Evolutionary conservation across 2,888 invertebrate species (phyloP).

Genomic region (Augiades crinisus): DNA sequence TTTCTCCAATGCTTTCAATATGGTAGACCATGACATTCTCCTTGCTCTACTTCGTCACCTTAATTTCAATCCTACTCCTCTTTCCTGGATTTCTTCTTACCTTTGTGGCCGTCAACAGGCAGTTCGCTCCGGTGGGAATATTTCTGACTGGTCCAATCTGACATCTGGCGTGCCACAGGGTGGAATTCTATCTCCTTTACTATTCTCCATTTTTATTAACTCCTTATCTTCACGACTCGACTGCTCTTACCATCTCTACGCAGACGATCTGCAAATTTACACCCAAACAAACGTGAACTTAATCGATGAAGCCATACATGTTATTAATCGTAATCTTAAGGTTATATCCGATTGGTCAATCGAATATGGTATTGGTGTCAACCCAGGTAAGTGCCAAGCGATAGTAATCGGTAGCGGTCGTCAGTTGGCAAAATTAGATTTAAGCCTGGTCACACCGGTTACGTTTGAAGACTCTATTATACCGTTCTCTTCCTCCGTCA

Average conservation of each 20-base stretch:
- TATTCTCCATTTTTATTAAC: slow-evolving; percentile 5
- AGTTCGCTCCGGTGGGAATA: not conserved
- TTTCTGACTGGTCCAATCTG: not conserved
- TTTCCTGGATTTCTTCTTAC: slow-evolving; percentile 2
- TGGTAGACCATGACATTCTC: too few relatives aligned
- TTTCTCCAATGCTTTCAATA: slow-evolving; percentile 1
- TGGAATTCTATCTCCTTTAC: not conserved
- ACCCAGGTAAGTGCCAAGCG: not conserved
- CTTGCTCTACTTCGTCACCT: not conserved
- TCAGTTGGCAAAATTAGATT: not conserved
- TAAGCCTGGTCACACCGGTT: not conserved
- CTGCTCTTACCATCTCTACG: not conserved
- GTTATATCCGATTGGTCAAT: not conserved
- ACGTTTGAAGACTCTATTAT: not conserved
- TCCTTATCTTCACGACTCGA: not conserved
- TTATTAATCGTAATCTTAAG: not conserved
- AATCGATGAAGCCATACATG: not conserved
- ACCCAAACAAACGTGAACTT: not conserved
- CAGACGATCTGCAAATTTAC: not conserved
- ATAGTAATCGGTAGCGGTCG: not conserved
- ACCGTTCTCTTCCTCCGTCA: not conserved
- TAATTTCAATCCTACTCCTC: not conserved
- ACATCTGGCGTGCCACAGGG: slow-evolving; percentile 3
- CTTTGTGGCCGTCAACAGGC: slow-evolving; percentile 3
- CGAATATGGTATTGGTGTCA: not conserved